Evolutionary conservation across 2,113 vertebrate genomes (phyloP).

Genomic region (Steatornis caripensis): DNA sequence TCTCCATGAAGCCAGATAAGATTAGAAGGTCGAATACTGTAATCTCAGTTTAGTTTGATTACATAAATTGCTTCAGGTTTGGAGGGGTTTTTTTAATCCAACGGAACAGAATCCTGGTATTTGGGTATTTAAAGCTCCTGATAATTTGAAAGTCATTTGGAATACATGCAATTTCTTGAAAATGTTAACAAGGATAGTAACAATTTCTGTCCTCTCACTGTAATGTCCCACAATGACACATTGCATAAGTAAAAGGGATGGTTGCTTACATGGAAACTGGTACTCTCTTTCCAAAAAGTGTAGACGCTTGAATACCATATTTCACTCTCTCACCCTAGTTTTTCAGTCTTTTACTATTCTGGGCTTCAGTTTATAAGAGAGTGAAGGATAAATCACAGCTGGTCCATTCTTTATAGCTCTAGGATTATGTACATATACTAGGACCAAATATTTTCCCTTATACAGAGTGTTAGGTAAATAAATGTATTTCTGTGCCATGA

Average conservation of each 20-base stretch:
- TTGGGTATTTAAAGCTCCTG: not conserved
- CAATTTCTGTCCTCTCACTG: not conserved
- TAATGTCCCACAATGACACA: not conserved
- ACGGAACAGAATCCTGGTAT: not conserved
- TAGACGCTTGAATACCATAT: not conserved
- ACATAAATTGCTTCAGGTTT: not conserved
- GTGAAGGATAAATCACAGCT: not conserved
- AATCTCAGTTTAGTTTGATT: not conserved
- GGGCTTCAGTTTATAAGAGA: not conserved
- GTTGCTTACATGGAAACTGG: fast-evolving
- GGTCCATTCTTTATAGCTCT: not conserved
- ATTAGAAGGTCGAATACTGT: not conserved
- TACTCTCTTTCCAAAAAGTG: not conserved
- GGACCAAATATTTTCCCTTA: not conserved
- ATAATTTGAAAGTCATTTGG: not conserved
- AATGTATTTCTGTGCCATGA: not conserved
- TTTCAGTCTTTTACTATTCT: not conserved
- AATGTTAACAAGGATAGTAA: not conserved
- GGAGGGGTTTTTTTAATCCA: no score
- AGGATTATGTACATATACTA: not conserved
- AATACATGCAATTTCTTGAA: not conserved
- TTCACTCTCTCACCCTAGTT: not conserved
- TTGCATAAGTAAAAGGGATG: not conserved
- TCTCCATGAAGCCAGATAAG: not conserved
- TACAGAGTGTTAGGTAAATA: not conserved